Percentiles rank a stretch among this genome's conserved stretches.
Evolutionary conservation across 1,140 invertebrate species (phyloP).

Genomic region (Caenorhabditis latens): DNA sequence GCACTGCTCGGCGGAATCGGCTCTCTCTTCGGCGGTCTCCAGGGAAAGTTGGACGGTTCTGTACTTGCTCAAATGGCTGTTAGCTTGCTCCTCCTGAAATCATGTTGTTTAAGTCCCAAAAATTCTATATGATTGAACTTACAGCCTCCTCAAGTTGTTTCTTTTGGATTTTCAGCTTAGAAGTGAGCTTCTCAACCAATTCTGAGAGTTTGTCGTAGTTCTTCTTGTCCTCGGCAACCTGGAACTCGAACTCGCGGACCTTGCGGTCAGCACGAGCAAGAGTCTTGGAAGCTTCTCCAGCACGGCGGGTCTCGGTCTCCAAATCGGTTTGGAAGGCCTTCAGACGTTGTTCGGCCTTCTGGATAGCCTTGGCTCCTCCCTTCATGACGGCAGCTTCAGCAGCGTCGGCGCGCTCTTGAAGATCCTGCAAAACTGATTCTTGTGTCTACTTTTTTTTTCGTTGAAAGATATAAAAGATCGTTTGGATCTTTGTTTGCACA

Average conservation of each 20-base stretch:
- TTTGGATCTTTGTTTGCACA: background rate
- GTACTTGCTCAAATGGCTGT: conserved; percentile 98
- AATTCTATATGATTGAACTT: background rate
- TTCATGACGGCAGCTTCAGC: conserved; percentile 96
- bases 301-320: conserved; percentile 96
- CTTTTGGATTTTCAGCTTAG: conserved; percentile 99
- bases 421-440: conserved; percentile 68
- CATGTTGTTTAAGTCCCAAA: background rate
- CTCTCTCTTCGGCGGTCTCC: conserved; percentile 97
- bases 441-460: background rate
- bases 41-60: conserved; percentile 97
- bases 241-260: conserved; percentile 86
- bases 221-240: conserved; percentile 78
- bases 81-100: conserved; percentile 90
- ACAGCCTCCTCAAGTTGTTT: conserved; percentile 96
- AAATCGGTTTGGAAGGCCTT: conserved; percentile 94
- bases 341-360: conserved; percentile 80
- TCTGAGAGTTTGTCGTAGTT: conserved; percentile 82
- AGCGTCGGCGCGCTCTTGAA: conserved; percentile 81
- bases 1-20: conserved; percentile 89
- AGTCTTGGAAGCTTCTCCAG: conserved; percentile 86
- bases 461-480: conserved; percentile 14
- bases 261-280: conserved; percentile 84
- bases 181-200: conserved; percentile 95
- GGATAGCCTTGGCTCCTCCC: conserved; percentile 88